phyloP scores from a whole-genome alignment of 1,140 invertebrate species.

The Potamilus streckersoni region DNA sequence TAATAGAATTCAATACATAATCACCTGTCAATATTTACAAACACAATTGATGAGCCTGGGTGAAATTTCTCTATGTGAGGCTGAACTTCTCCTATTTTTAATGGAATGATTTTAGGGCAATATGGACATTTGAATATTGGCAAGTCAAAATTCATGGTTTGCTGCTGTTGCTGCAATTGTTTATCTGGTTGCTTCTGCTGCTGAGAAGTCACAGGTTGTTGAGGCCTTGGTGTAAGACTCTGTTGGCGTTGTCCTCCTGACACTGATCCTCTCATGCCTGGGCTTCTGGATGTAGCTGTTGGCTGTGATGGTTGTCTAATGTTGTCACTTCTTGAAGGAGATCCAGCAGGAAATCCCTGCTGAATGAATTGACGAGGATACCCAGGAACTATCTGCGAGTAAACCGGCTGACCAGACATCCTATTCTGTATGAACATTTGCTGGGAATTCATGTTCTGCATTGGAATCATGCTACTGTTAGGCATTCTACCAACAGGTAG shows the following conservation, averaged over 20 bases:
- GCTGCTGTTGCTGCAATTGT: background rate
- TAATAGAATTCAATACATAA: too few species aligned
- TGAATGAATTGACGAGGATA: background rate
- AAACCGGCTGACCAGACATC: constrained; percentile 14
- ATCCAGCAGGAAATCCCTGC: constrained; percentile 10
- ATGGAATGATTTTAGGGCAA: constrained; percentile 24
- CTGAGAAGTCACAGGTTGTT: background rate
- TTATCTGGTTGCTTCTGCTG: background rate
- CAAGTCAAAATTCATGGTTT: constrained; percentile 8
- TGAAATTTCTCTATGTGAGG: constrained; percentile 23
- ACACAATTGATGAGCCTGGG: constrained; percentile 20
- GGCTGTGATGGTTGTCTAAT: background rate
- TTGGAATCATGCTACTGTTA: constrained; percentile 10
- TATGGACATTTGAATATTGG: constrained; percentile 24
- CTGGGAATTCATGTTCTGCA: too few species aligned
- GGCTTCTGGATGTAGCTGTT: background rate
- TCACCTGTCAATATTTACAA: constrained; percentile 14
- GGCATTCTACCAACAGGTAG: constrained; percentile 21
- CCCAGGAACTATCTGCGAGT: constrained; percentile 12
- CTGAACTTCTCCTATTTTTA: constrained; percentile 24
- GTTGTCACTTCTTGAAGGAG: constrained; percentile 7
- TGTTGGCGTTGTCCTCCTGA: background rate
- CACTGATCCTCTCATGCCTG: background rate
- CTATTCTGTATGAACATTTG: constrained; percentile 9
- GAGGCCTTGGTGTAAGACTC: background rate